A percentile compares a stretch with the other conserved stretches of the same genome.
These are phyloP conservation scores for Hyperopisus bebe DNA, from an alignment of 2,113 vertebrate species.

Conservation along the genomic window DNA sequence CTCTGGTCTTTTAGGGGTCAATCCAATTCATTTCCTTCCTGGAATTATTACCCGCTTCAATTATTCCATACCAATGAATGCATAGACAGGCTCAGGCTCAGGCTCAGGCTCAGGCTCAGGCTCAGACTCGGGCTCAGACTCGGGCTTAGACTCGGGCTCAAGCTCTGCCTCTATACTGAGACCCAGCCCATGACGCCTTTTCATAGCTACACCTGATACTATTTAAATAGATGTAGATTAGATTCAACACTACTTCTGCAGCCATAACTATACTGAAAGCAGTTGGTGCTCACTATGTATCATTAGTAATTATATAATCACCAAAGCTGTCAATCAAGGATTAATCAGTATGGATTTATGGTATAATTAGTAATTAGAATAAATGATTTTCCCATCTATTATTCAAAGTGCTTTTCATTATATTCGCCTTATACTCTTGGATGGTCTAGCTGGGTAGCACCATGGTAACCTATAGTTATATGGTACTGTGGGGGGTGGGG, in stretches of 20 bases:
- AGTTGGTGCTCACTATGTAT: slow-evolving; percentile 4
- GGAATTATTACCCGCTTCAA: too few species aligned
- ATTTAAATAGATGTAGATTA: slow-evolving; percentile 5
- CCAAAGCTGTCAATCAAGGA: slow-evolving; percentile 3
- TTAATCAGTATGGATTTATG: slow-evolving; percentile 3
- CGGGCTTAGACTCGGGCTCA: too few species aligned
- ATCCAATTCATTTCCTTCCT: background rate
- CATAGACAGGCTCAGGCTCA: background rate
- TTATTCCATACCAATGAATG: background rate
- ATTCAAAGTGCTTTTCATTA: background rate
- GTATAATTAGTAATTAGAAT: slow-evolving; percentile 16
- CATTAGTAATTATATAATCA: slow-evolving; percentile 9
- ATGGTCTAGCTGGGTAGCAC: background rate
- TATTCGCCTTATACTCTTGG: background rate
- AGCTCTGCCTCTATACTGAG: background rate
- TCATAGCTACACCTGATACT: background rate
- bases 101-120: background rate
- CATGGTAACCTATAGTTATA: background rate
- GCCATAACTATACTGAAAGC: background rate
- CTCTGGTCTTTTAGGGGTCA: background rate
- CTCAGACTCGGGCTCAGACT: background rate
- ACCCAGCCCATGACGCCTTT: background rate
- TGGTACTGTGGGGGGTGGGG: background rate
- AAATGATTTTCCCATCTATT: background rate
- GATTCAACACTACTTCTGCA: background rate